Percentiles rank a stretch among this genome's conserved stretches.
These are phyloP conservation scores for Agelas oroides DNA, from an alignment of 37 sponge, comb jelly and placozoan species.

Conservation along the genomic window DNA sequence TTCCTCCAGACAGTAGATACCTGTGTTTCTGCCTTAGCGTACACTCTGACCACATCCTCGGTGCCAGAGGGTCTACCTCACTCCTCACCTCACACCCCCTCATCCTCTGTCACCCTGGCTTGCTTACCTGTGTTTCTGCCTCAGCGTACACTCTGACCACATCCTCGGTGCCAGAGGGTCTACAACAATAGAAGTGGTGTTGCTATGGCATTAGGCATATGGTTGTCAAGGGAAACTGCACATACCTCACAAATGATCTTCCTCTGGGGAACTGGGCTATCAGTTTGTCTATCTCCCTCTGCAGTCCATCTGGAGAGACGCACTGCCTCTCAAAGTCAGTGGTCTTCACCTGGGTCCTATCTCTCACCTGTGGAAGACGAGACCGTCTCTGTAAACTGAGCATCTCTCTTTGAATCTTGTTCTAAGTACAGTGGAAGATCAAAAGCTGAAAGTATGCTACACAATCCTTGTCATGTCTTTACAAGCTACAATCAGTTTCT, in stretches of 20 bases:
- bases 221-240: background rate
- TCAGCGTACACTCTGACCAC: constrained; percentile 97
- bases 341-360: constrained; percentile 80
- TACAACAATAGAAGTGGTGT: constrained; percentile 11
- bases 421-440: background rate
- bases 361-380: constrained; percentile 46
- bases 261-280: constrained; percentile 45
- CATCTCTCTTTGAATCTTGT: background rate
- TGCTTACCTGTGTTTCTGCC: constrained; percentile 87
- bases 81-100: too few relatives aligned
- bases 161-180: constrained; percentile 98
- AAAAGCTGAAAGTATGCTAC: background rate
- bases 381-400: background rate
- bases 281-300: constrained; percentile 76
- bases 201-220: background rate
- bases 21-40: constrained; percentile 93
- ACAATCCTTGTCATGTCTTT: background rate
- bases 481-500: too few relatives aligned
- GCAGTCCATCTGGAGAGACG: constrained; percentile 76
- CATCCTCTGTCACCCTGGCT: too few relatives aligned
- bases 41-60: constrained; percentile 96
- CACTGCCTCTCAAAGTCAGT: constrained; percentile 81
- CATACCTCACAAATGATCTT: constrained; percentile 90
- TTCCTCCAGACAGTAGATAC: too few relatives aligned
- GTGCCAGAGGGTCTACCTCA: constrained; percentile 97